Conservation (phyloP, 2,888 invertebrate genomes). For the Apodemia duryi region DNA sequence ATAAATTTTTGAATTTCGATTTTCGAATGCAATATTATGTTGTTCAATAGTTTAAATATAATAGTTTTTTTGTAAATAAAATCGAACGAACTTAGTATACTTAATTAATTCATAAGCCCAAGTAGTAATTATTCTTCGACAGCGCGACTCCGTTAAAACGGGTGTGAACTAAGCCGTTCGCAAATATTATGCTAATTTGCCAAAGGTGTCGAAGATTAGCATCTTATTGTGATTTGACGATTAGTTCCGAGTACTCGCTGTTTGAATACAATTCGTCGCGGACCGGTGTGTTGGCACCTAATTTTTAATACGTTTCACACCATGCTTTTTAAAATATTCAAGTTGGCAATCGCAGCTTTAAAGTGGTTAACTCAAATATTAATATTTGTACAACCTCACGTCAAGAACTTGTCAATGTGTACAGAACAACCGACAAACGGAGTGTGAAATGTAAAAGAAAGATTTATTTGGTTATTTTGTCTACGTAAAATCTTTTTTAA, state of each 20-base stretch:
- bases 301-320: slow-evolving; percentile 22
- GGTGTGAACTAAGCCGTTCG: slow-evolving; percentile 36
- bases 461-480: neutral
- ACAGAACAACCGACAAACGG: slow-evolving; percentile 8
- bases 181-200: slow-evolving; percentile 62
- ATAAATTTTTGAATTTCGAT: too few relatives aligned
- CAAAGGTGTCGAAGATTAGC: slow-evolving; percentile 75
- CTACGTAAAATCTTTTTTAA: too few relatives aligned
- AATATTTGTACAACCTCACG: slow-evolving; percentile 10
- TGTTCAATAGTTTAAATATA: too few relatives aligned
- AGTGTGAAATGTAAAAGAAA: neutral
- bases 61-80: too few relatives aligned
- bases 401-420: slow-evolving; percentile 1
- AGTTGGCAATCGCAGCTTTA: slow-evolving; percentile 6
- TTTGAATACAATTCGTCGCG: slow-evolving; percentile 66
- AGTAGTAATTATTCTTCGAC: slow-evolving; percentile 4
- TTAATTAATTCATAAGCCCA: too few relatives aligned
- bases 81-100: too few relatives aligned
- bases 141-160: neutral
- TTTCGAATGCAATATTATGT: too few relatives aligned
- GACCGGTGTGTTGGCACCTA: slow-evolving; percentile 61
- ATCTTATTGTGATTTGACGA: slow-evolving; percentile 69
- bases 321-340: slow-evolving; percentile 3
- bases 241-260: slow-evolving; percentile 65
- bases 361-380: slow-evolving; percentile 9